Conservation (phyloP, 2,888 invertebrate species). For the Cerceris ruficornis region DNA sequence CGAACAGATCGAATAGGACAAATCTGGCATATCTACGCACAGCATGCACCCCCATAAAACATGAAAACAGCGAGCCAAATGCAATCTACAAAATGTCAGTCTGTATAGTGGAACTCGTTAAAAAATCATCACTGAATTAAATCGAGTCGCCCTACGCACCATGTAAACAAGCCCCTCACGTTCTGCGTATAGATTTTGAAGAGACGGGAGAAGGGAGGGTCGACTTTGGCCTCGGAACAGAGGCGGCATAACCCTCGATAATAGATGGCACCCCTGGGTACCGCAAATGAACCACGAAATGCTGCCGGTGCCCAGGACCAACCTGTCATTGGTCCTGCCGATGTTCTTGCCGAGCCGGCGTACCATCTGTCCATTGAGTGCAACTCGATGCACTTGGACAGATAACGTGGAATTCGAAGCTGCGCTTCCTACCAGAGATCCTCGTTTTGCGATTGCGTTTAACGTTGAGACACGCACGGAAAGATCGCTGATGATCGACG, state of each 20-base stretch:
- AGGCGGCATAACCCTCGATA: slow-evolving; percentile 73
- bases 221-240: slow-evolving; percentile 49
- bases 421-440: not conserved
- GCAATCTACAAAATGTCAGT: slow-evolving; percentile 50
- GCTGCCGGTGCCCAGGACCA: slow-evolving; percentile 79
- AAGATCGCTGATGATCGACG: slow-evolving; percentile 47
- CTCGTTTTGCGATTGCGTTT: slow-evolving; percentile 45
- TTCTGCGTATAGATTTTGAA: slow-evolving; percentile 54
- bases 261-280: slow-evolving; percentile 82
- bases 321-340: slow-evolving; percentile 78
- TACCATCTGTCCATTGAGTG: slow-evolving; percentile 75
- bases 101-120: slow-evolving; percentile 72
- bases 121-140: slow-evolving; percentile 82
- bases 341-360: slow-evolving; percentile 68
- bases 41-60: not conserved
- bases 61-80: slow-evolving; percentile 30
- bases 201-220: slow-evolving; percentile 17
- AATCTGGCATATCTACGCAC: too few species aligned
- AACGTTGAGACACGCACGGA: slow-evolving; percentile 28
- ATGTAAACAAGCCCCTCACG: slow-evolving; percentile 78
- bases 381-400: slow-evolving; percentile 52
- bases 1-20: too few species aligned
- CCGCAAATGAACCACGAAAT: slow-evolving; percentile 82
- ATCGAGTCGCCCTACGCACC: slow-evolving; percentile 74
- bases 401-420: slow-evolving; percentile 53